Conservation (phyloP, 2,888 invertebrate species). For the Apodemia mormo region DNA sequence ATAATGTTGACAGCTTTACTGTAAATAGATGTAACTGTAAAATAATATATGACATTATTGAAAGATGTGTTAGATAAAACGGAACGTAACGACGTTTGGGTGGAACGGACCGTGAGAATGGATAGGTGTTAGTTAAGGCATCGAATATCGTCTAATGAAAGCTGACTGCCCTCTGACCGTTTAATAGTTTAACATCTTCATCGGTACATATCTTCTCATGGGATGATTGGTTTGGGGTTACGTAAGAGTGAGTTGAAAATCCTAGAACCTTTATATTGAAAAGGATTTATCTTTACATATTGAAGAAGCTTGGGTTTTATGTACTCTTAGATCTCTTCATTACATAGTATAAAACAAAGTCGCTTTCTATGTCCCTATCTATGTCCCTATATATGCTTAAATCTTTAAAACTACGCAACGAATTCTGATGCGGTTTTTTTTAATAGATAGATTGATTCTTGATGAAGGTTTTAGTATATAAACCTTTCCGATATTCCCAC, state of each 20-base stretch:
- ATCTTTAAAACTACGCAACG: no score
- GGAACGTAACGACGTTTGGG: constrained; percentile 3
- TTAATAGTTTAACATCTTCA: constrained; percentile 30
- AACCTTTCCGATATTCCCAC: no score
- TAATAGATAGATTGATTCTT: no score
- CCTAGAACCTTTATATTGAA: not conserved
- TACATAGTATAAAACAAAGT: no score
- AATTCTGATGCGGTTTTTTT: no score
- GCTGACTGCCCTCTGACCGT: constrained; percentile 26
- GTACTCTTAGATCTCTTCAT: no score
- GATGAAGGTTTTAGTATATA: no score
- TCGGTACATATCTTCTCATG: constrained; percentile 25
- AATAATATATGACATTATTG: constrained; percentile 9
- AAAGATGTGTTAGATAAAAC: constrained; percentile 4
- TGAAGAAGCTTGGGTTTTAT: no score
- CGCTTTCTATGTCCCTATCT: no score
- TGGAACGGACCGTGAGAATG: constrained; percentile 12
- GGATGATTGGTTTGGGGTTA: not conserved
- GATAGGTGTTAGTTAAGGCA: constrained; percentile 8
- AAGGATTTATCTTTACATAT: no score
- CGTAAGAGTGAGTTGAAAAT: not conserved
- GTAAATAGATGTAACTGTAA: constrained; percentile 10
- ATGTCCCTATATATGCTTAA: no score
- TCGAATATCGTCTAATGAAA: constrained; percentile 25
- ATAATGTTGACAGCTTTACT: constrained; percentile 14